Conservation (phyloP, 1,140 invertebrate genomes). For the Riptortus pedestris region DNA sequence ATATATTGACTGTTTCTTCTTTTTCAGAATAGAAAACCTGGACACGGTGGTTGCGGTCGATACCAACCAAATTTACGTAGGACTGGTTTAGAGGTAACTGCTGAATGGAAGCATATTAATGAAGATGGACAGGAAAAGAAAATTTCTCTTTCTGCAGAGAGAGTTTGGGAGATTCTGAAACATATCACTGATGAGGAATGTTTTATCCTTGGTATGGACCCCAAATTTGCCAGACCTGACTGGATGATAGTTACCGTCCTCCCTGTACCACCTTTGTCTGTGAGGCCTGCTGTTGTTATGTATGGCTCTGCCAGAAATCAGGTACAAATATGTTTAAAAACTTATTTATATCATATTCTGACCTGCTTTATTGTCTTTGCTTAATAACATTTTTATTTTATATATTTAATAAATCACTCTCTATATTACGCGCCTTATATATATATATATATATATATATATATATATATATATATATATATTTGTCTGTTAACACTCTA, state of each 20-base stretch:
- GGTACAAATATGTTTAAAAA: conserved; percentile 38
- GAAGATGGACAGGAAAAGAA: conserved; percentile 97
- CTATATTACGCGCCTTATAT: not conserved
- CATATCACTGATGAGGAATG: conserved; percentile 97
- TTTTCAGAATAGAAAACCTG: conserved; percentile 47
- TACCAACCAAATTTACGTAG: conserved; percentile 89
- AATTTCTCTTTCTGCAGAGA: conserved; percentile 82
- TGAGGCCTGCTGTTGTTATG: conserved; percentile 96
- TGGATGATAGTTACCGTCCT: conserved; percentile 98
- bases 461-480: not conserved
- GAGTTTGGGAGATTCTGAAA: conserved; percentile 93
- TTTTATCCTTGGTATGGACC: conserved; percentile 89
- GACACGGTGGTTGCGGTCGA: conserved; percentile 92
- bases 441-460: not conserved
- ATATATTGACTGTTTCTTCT: no score
- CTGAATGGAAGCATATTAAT: conserved; percentile 97
- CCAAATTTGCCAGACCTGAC: conserved; percentile 90
- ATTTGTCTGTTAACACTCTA: no score
- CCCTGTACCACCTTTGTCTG: conserved; percentile 89
- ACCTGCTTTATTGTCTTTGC: not conserved
- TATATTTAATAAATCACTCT: not conserved
- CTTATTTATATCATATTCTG: not conserved
- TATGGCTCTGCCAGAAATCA: conserved; percentile 95
- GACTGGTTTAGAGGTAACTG: conserved; percentile 80
- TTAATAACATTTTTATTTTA: not conserved